Percentiles rank a stretch among this genome's conserved stretches.
Evolutionary conservation across 2,113 vertebrate species (phyloP).

Genomic region (Myocastor coypus): DNA sequence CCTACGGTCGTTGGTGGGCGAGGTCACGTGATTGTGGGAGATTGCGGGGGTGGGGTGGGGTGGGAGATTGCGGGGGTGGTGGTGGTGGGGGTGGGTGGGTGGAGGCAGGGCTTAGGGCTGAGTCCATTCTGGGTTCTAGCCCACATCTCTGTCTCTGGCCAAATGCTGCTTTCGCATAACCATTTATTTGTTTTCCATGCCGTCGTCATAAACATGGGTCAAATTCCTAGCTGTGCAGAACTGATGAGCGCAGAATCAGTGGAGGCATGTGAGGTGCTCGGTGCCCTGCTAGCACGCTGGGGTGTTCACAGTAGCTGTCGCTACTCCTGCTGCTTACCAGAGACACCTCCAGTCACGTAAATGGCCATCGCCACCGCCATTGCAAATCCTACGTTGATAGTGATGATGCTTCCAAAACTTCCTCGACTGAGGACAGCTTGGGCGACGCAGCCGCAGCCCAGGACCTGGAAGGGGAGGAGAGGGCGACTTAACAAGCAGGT

Average conservation of each 20-base stretch:
- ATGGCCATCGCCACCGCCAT: constrained; percentile 93
- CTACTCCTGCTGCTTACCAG: constrained; percentile 89
- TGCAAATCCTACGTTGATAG: constrained; percentile 92
- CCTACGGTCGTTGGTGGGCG: background rate
- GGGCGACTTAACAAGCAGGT: background rate
- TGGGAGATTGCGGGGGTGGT: no score
- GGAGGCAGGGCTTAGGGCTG: background rate
- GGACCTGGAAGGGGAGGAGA: constrained; percentile 87
- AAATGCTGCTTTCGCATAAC: background rate
- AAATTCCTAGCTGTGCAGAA: background rate
- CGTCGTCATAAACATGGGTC: background rate
- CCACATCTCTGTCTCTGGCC: background rate
- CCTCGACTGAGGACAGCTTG: constrained; percentile 94
- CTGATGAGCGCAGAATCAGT: background rate
- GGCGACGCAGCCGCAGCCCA: constrained; percentile 95
- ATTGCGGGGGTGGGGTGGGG: no score
- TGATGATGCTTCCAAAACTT: constrained; percentile 87
- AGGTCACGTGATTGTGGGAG: background rate
- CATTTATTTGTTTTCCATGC: background rate
- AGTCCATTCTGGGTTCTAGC: background rate
- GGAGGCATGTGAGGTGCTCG: background rate
- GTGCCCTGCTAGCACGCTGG: background rate
- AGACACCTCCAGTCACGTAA: constrained; percentile 94
- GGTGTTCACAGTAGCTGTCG: background rate
- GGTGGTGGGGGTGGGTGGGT: no score